phyloP scores from a whole-genome alignment of 1,140 invertebrate genomes.

The Holcopasites calliopsidis region DNA sequence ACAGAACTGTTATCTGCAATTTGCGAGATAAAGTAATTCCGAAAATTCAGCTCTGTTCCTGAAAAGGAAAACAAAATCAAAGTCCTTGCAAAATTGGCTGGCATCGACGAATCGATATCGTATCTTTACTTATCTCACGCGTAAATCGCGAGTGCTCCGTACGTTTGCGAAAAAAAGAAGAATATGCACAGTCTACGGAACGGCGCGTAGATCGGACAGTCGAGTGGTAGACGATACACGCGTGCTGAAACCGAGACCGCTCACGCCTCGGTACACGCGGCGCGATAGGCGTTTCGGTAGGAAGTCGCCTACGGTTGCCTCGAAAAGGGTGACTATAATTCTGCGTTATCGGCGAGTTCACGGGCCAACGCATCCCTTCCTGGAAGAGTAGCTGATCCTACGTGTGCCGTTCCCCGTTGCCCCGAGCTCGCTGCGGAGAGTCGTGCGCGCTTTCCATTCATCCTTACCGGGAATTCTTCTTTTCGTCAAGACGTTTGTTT shows the following conservation, averaged over 20 bases:
- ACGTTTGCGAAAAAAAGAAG: neutral
- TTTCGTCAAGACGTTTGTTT: neutral
- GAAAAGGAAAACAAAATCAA: no score
- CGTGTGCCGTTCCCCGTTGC: neutral
- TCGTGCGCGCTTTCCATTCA: neutral
- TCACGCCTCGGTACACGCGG: constrained; percentile 50
- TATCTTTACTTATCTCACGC: no score
- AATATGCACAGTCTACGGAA: neutral
- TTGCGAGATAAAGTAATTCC: constrained; percentile 29
- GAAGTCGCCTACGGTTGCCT: constrained; percentile 37
- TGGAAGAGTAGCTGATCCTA: constrained; percentile 33
- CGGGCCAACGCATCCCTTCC: constrained; percentile 68
- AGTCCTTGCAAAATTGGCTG: no score
- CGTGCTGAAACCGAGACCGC: constrained; percentile 29
- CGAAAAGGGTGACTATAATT: constrained; percentile 69
- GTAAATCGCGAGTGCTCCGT: no score
- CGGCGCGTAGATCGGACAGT: neutral
- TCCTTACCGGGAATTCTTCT: neutral
- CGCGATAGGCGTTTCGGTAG: constrained; percentile 56
- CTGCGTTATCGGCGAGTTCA: constrained; percentile 75
- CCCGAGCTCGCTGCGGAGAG: neutral
- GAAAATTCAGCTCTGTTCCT: no score
- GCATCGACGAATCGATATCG: no score
- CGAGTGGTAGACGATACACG: constrained; percentile 42
- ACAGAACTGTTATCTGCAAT: constrained; percentile 27